Evolutionary conservation across 2,113 vertebrate species (phyloP), one percentile per base, ranked within the genome.

Genomic region (Heteronetta atricapilla): DNA sequence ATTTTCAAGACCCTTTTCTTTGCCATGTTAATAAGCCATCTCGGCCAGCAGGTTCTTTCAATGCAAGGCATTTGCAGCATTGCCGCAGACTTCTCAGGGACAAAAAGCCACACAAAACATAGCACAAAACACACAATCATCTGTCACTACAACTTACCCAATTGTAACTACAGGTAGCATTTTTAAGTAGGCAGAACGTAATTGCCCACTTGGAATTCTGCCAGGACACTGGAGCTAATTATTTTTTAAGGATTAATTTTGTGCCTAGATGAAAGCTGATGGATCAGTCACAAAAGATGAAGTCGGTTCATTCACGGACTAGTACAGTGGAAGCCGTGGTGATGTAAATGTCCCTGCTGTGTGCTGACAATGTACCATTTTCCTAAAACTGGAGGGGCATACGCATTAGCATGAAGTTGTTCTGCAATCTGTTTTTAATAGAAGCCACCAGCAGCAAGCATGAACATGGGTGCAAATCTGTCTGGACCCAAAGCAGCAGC

Each of bases 201-300:
- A 92, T 69, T 94, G 89, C 74, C 86, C 88, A 46, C 63, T 72
- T 95, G 95, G 94, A 86, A 77, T 76, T 82, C 84, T 40, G 79
- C 96, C 94, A 94, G 69, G 86, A 15, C 67, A 38, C 69, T 4
- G n/a, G 70, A 79, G 84, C 88, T 94, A 96, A 96, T 97, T 95
- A 95, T 96, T 96, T 97, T 93, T 88, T 93, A 78, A 88, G 86
- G 92, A 82, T 91, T 31, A 88, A 82, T 96, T 91, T 44, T 76
- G 87, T 0, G 46, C 80, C 90, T 2, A 50, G 81, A 58, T 63
- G 90, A 91, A 88, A 87, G 85, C 73, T 53, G 92, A 62, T 28
- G 91, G 90, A 92, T 94, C 89, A 91, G 90, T 77, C 81, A 91
- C 89, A 74, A 8, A 3, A 36, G 89, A 82, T 31, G 86, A 55